Base-by-base conservation (phyloP, 64 coral and sea anemone species). In the Trachythela sp. region DNA sequence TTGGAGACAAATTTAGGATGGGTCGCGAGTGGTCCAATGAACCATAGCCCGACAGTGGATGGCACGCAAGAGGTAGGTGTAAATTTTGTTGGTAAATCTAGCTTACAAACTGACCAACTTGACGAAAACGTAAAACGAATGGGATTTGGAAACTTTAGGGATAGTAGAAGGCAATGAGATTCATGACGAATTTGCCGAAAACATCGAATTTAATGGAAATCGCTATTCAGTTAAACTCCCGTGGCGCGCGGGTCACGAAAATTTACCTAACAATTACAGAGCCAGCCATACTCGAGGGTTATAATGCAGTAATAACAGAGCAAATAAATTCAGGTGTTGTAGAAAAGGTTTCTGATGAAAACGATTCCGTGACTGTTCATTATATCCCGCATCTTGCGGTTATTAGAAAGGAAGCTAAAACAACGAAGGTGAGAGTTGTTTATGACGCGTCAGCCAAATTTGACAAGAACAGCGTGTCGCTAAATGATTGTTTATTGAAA, bases 401-500 rank as follows among this genome's bases (percentile, higher is more conserved):
- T 17, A 41, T 87, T 40, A 54, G 90, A 29, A 87, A 87, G 70
- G 90, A 87, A 29, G 85, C 85, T 4, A 76, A n/a, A 4, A 92
- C 84, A 2, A 92, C 90, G 0, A 86, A 86, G 29, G 0, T 87
- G 0, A 49, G 90, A 10, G 84, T 91, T 0, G 67, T 86, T 42
- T 91, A 91, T 50, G 84, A 91, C 54, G 60, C 84, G 20, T 87
- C 64, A 10, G 67, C 60, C 50, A 86, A 91, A 40, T 2, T 26
- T 20, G 58, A 58, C n/a, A 86, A 48, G 30, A 32, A 13, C 1
- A 80, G 38, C 13, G 22, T 7, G 17, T 64, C 87, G 1, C 34
- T 91, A 6, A 91, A 91, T 56, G 83, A 91, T 43, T 91, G 89
- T 76, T 91, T 91, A 50, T 72, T 83, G 8, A 43, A n/a, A 9